phyloP scores from a whole-genome alignment of 2,888 invertebrate genomes.

The Drosophila pegasa region DNA sequence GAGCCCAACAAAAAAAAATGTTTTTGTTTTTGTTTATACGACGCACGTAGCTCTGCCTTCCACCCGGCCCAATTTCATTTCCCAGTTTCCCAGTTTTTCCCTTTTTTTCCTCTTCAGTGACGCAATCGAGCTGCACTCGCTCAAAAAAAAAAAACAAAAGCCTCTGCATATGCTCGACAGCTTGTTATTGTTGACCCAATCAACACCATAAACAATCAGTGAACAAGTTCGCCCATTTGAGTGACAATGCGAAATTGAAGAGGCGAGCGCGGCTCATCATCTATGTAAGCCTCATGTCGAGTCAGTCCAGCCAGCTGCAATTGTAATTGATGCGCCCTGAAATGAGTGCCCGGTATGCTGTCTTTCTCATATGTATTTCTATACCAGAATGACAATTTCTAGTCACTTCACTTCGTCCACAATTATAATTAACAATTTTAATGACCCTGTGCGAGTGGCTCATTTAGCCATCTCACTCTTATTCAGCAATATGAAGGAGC shows the following conservation, averaged over 20 bases:
- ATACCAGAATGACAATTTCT: too few relatives aligned
- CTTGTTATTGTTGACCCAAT: constrained; percentile 44
- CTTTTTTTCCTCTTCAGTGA: constrained; percentile 16
- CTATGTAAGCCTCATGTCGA: too few relatives aligned
- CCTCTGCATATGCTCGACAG: constrained; percentile 6
- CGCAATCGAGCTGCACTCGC: constrained; percentile 40
- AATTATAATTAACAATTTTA: too few relatives aligned
- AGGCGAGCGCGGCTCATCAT: neutral
- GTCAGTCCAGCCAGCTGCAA: too few relatives aligned
- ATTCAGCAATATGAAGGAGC: too few relatives aligned
- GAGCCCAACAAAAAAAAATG: constrained; percentile 1
- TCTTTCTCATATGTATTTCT: too few relatives aligned
- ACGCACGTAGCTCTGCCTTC: constrained; percentile 46
- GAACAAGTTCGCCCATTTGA: constrained; percentile 20
- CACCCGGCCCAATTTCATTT: neutral
- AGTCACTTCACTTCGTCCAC: too few relatives aligned
- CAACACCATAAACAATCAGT: constrained; percentile 42
- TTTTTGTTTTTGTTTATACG: constrained; percentile 54
- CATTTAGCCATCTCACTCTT: too few relatives aligned
- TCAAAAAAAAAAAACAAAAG: constrained; percentile 3
- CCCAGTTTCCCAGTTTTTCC: constrained; percentile 4
- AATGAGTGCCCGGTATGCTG: too few relatives aligned
- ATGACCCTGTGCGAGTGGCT: too few relatives aligned
- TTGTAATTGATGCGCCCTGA: too few relatives aligned
- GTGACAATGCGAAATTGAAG: constrained; percentile 1